Evolutionary conservation across 2,888 invertebrate species (phyloP), one percentile per base, ranked within the genome.

Genomic region (Drosophila subsilvestris): DNA sequence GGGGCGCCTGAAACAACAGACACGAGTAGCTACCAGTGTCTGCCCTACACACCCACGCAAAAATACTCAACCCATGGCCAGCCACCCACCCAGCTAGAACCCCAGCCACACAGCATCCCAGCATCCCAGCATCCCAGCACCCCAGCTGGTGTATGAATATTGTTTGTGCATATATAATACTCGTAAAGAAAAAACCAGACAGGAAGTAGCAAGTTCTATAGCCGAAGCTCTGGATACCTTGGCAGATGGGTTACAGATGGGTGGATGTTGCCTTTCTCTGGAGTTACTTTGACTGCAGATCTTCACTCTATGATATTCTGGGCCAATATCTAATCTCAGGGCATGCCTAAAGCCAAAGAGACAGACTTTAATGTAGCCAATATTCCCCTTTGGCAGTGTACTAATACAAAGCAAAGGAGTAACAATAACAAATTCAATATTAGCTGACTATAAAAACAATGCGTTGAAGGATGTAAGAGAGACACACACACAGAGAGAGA

Each of bases 351-450:
- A 3, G 22, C 22, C 0, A 22, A 22, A 22, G 22, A 22, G 22
- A 22, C 3, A 22, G 20, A 2, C 22, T 22, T 22, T 3, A 22
- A 0, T 22, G 3, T 3, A 22, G 22, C 22, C 22, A 22, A 29
- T n/a, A 18, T 17, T 44, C 17, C 17, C 48, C 27, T 14, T 5
- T 55, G 25, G 44, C 10, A 43, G 10, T 27, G 51, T 22, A 57
- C n/a, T 25, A 10, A 57, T 42, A 67, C 53, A 74, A 75, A 79
- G 75, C 62, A 69, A 65, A 72, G 74, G 79, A 76, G 84, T 84
- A 84, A 84, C 84, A 86, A 86, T 84, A 84, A 79, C 86, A 84
- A 84, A 84, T 84, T 81, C 86, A 81, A 84, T 84, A 84, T 84
- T 81, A 84, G 79, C 81, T 75, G 85, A 76, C 79, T 72, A 75